Percentiles rank a stretch among this genome's conserved stretches.
Conservation (phyloP, 1,140 invertebrate species). For the Cyphomyrmex costatus region DNA sequence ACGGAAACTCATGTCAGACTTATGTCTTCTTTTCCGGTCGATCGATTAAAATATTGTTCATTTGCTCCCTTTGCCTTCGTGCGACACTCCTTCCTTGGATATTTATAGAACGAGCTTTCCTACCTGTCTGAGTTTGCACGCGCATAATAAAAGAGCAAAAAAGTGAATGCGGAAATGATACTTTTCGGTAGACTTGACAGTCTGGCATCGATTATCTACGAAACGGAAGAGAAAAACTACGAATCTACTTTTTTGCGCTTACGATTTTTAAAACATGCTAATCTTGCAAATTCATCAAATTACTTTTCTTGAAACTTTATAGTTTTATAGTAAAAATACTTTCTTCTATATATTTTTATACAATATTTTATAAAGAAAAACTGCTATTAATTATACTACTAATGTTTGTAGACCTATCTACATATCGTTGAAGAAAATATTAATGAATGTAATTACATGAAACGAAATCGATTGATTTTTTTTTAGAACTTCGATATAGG, state of each 20-base stretch:
- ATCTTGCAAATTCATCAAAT: not conserved
- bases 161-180: slow-evolving; percentile 42
- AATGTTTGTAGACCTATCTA: not conserved
- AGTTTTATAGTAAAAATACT: not conserved
- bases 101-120: slow-evolving; percentile 50
- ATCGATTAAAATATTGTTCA: slow-evolving; percentile 58
- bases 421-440: not conserved
- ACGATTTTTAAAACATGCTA: not conserved
- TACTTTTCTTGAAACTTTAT: not conserved
- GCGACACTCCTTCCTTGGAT: slow-evolving; percentile 48
- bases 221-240: not conserved
- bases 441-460: not conserved
- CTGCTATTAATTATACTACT: not conserved
- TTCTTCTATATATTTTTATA: not conserved
- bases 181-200: slow-evolving; percentile 15
- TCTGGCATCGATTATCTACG: not conserved
- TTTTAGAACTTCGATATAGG: not conserved
- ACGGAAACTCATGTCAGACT: not conserved
- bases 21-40: not conserved
- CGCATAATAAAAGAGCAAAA: slow-evolving; percentile 53
- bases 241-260: not conserved
- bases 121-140: slow-evolving; percentile 30
- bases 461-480: not conserved
- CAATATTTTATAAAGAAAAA: not conserved
- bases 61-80: slow-evolving; percentile 36